Percentiles rank a stretch among this genome's conserved stretches.
Conservation (phyloP, 2,888 invertebrate genomes). For the Drosophila pseudotakahashii region DNA sequence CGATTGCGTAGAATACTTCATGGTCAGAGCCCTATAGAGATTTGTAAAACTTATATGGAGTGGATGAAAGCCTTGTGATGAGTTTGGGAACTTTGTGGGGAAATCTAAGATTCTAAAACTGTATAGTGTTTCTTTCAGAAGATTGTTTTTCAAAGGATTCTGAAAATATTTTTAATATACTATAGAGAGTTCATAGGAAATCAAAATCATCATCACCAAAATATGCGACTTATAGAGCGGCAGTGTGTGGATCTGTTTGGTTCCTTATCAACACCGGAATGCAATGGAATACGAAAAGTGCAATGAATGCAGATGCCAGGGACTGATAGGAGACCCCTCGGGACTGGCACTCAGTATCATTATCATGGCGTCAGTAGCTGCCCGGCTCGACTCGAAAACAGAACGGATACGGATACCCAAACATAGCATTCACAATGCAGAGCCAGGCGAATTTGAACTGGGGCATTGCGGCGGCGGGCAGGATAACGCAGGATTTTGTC, state of each 20-base stretch:
- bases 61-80: not conserved
- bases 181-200: not conserved
- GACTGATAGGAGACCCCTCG: conserved; percentile 55
- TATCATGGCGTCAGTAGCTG: conserved; percentile 54
- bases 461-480: conserved; percentile 94
- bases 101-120: not conserved
- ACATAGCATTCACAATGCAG: conserved; percentile 45
- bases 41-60: not conserved
- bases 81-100: not conserved
- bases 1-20: conserved; percentile 16
- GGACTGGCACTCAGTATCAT: conserved; percentile 31
- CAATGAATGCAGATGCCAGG: conserved; percentile 64
- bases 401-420: conserved; percentile 4
- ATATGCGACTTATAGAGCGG: not conserved
- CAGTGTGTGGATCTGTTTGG: not conserved
- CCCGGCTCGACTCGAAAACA: conserved; percentile 25
- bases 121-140: no score
- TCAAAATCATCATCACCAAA: not conserved
- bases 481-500: conserved; percentile 94
- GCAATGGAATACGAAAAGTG: conserved; percentile 54
- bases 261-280: conserved; percentile 58
- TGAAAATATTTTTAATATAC: not conserved
- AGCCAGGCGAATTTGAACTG: conserved; percentile 84
- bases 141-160: not conserved
- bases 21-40: not conserved